Percentiles rank a stretch among this genome's conserved stretches.
Evolutionary conservation across 92 coral and sea anemone species (phyloP).

Genomic region (Phenganax stokvisi): DNA sequence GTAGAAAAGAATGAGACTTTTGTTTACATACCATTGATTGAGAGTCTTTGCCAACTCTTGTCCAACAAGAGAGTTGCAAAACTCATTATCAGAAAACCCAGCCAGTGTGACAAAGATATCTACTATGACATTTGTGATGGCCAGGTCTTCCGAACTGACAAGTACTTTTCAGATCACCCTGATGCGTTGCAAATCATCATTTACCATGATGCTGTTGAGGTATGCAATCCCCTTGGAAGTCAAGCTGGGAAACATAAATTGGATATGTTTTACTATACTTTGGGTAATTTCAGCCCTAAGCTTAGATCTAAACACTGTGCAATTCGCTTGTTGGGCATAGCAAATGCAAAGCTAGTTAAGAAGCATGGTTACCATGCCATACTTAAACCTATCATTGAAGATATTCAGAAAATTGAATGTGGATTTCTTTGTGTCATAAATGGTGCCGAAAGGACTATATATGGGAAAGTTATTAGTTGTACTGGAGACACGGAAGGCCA

Average conservation of each 20-base stretch:
- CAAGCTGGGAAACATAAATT: slow-evolving; percentile 13
- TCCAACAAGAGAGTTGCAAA: slow-evolving; percentile 41
- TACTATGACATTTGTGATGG: slow-evolving; percentile 30
- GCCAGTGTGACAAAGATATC: slow-evolving; percentile 35
- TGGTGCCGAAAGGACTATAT: neutral
- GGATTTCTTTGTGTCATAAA: neutral
- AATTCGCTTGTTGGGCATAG: neutral
- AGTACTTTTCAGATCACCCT: slow-evolving; percentile 6
- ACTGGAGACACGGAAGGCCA: too few relatives aligned
- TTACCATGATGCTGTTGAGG: slow-evolving; percentile 41
- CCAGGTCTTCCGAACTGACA: slow-evolving; percentile 3
- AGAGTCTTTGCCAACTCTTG: slow-evolving; percentile 34
- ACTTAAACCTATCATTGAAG: slow-evolving; percentile 20
- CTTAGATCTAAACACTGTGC: slow-evolving; percentile 7
- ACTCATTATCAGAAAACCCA: slow-evolving; percentile 33
- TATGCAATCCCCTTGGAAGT: slow-evolving; percentile 40
- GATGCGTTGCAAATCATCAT: slow-evolving; percentile 43
- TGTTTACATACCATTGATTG: slow-evolving; percentile 35
- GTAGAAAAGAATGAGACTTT: slow-evolving; percentile 38
- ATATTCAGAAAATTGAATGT: slow-evolving; percentile 24
- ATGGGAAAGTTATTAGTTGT: neutral
- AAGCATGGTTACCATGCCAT: slow-evolving; percentile 34
- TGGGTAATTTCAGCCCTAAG: slow-evolving; percentile 25
- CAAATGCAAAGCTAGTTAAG: neutral
- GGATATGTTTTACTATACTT: slow-evolving; percentile 29